Percentiles rank a stretch among this genome's conserved stretches.
Conservation (phyloP, 2,797 vertebrate species). For the Anguilla megastoma region DNA sequence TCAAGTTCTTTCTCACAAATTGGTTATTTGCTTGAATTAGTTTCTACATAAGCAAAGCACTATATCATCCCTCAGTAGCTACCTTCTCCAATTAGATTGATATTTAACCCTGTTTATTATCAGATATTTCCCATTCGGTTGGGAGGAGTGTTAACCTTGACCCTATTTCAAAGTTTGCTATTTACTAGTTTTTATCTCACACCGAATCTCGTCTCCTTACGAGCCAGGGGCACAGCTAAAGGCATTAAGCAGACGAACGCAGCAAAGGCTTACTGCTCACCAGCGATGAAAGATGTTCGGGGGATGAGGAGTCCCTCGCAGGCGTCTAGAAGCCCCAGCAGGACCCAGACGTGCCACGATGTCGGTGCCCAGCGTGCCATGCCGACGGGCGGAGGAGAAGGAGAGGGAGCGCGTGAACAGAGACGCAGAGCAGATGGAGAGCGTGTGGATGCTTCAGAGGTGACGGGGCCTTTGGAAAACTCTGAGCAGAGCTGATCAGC, state of each 20-base stretch:
- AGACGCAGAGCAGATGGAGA: neutral
- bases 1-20: no score
- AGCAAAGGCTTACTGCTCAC: slow-evolving; percentile 45
- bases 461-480: neutral
- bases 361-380: neutral
- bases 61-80: neutral
- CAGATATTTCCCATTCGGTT: neutral
- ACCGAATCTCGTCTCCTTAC: neutral
- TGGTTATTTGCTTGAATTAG: no score
- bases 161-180: neutral
- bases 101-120: neutral
- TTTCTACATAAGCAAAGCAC: no score
- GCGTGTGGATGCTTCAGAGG: neutral
- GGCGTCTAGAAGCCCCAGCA: slow-evolving; percentile 38
- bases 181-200: neutral
- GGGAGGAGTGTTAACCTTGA: neutral
- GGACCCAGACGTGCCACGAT: slow-evolving; percentile 22
- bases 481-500: neutral
- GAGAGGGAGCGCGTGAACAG: neutral
- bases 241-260: neutral
- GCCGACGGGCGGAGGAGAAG: neutral
- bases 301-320: slow-evolving; percentile 41
- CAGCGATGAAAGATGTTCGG: slow-evolving; percentile 51
- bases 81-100: neutral
- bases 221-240: neutral